phyloP scores from a whole-genome alignment of 2,113 vertebrate genomes.

The Puntigrus tetrazona region DNA sequence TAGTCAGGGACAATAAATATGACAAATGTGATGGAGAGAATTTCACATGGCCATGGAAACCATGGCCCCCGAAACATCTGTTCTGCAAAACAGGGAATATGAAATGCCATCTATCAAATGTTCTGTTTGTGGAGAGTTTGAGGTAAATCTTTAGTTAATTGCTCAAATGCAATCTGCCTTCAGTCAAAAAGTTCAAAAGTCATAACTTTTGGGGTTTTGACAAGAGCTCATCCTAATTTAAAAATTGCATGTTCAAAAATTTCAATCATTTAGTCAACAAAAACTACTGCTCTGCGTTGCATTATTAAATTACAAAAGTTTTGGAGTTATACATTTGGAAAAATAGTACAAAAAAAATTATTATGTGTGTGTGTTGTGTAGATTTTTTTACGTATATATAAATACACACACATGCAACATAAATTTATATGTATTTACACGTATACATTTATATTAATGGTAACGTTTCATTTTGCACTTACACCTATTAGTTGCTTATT shows the following conservation, averaged over 20 bases:
- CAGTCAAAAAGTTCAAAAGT: not conserved
- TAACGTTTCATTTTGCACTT: no score
- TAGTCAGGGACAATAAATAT: not conserved
- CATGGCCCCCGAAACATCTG: slow-evolving; percentile 2
- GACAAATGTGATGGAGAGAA: slow-evolving; percentile 13
- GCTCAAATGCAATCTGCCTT: not conserved
- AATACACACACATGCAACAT: no score
- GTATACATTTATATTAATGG: no score
- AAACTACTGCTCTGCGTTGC: not conserved
- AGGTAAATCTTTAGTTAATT: not conserved
- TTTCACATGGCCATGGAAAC: not conserved
- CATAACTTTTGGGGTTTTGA: not conserved
- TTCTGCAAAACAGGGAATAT: not conserved
- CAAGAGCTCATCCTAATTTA: no score
- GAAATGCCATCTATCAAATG: not conserved
- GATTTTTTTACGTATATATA: no score
- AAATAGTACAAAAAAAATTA: no score
- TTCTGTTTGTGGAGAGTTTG: not conserved
- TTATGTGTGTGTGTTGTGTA: no score
- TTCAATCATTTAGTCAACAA: not conserved
- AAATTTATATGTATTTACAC: no score
- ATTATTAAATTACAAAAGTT: no score
- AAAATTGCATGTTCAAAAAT: not conserved
- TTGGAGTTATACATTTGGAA: no score
- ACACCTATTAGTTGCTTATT: no score